Percentiles rank a stretch among this genome's conserved stretches.
These are phyloP conservation scores for Madoqua kirkii DNA, from an alignment of 2,113 vertebrate species.

Conservation along the genomic window DNA sequence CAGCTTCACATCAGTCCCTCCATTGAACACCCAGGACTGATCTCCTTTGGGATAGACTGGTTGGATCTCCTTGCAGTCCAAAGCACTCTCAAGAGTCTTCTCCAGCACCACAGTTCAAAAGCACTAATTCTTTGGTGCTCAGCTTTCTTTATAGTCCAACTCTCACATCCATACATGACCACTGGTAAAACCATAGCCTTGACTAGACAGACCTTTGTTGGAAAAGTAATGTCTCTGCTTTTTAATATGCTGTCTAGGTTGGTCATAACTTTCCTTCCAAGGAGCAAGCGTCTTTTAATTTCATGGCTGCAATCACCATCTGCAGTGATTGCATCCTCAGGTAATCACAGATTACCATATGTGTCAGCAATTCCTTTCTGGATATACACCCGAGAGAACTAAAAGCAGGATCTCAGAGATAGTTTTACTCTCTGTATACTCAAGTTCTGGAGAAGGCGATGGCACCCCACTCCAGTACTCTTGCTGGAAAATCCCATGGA, in stretches of 20 bases:
- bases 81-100: not conserved
- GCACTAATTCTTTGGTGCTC: accelerated
- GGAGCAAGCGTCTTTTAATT: not conserved
- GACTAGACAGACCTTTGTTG: not conserved
- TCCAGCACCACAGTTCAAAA: not conserved
- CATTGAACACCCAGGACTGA: not conserved
- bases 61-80: not conserved
- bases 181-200: not conserved
- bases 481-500: not conserved
- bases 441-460: not conserved
- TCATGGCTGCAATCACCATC: not conserved
- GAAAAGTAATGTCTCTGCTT: not conserved
- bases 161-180: not conserved
- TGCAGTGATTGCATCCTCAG: not conserved
- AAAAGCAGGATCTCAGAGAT: not conserved
- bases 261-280: not conserved
- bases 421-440: not conserved
- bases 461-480: not conserved
- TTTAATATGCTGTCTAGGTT: not conserved
- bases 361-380: not conserved
- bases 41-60: not conserved
- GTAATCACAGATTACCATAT: not conserved
- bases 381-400: not conserved
- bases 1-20: not conserved
- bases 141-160: not conserved